Percentiles rank a stretch among this genome's conserved stretches.
These are phyloP conservation scores for Sinocyclocheilus rhinocerous DNA, from an alignment of 2,113 vertebrate species.

Conservation along the genomic window DNA sequence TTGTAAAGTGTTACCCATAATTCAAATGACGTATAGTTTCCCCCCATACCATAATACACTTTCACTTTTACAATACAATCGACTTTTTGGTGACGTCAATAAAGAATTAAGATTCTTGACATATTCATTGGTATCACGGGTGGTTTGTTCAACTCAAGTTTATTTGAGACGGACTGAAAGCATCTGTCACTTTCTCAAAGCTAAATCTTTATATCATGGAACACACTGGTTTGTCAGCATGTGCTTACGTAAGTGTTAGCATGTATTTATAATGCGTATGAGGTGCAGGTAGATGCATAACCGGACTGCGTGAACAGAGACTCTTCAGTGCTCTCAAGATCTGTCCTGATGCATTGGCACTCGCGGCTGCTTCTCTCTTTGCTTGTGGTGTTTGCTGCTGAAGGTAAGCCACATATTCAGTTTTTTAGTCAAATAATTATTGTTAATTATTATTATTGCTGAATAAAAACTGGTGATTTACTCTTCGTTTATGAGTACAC, in stretches of 20 bases:
- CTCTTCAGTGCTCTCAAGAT: background rate
- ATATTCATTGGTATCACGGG: no score
- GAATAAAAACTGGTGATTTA: no score
- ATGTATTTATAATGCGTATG: constrained; percentile 30
- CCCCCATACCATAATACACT: no score
- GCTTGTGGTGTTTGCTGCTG: constrained; percentile 48
- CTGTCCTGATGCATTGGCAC: constrained; percentile 38
- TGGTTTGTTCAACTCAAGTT: background rate
- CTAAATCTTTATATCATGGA: background rate
- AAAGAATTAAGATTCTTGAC: no score
- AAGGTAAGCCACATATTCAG: constrained; percentile 58
- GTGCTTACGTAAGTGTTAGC: constrained; percentile 24
- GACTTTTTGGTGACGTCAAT: no score
- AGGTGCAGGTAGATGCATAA: constrained; percentile 6
- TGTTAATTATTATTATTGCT: no score
- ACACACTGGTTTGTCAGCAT: no score
- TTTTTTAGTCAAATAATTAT: background rate
- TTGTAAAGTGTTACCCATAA: background rate
- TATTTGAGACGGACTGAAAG: no score
- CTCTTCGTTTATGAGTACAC: no score
- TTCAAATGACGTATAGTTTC: no score
- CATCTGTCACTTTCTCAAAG: constrained; percentile 45
- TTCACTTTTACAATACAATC: no score
- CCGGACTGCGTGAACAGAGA: background rate
- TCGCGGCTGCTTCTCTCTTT: constrained; percentile 51